Percentiles rank a stretch among this genome's conserved stretches.
Conservation (phyloP, 2,113 vertebrate species). For the Cheirogaleus medius region DNA sequence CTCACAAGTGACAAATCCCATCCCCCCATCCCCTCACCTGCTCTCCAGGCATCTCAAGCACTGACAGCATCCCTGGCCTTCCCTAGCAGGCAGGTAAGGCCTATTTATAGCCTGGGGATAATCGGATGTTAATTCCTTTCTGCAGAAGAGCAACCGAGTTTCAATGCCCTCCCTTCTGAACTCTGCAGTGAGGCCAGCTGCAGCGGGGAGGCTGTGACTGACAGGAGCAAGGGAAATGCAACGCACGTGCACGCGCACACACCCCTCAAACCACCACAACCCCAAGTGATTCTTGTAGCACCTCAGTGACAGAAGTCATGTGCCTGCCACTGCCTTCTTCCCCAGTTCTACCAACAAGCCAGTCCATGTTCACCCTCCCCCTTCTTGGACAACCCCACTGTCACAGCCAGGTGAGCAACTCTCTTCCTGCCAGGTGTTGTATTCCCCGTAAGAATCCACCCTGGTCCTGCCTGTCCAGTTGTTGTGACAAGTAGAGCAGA, state of each 20-base stretch:
- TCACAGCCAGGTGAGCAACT: background rate
- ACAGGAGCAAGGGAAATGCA: background rate
- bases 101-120: background rate
- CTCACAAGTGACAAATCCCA: background rate
- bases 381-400: too few relatives aligned
- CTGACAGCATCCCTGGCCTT: background rate
- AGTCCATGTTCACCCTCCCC: rapidly evolving
- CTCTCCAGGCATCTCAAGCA: background rate
- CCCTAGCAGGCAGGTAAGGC: background rate
- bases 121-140: background rate
- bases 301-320: background rate
- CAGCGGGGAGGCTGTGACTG: background rate
- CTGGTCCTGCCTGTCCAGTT: background rate
- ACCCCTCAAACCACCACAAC: background rate
- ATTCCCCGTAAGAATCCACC: background rate
- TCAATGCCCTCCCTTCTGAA: background rate
- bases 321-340: background rate
- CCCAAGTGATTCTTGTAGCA: rapidly evolving
- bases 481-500: background rate
- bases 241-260: rapidly evolving
- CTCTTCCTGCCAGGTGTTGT: background rate
- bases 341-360: background rate
- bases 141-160: background rate
- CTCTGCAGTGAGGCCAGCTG: background rate
- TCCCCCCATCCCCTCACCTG: too few relatives aligned